Evolutionary conservation across 1,140 invertebrate species (phyloP), one percentile per base, ranked within the genome.

Genomic region (Camponotus vicinus): DNA sequence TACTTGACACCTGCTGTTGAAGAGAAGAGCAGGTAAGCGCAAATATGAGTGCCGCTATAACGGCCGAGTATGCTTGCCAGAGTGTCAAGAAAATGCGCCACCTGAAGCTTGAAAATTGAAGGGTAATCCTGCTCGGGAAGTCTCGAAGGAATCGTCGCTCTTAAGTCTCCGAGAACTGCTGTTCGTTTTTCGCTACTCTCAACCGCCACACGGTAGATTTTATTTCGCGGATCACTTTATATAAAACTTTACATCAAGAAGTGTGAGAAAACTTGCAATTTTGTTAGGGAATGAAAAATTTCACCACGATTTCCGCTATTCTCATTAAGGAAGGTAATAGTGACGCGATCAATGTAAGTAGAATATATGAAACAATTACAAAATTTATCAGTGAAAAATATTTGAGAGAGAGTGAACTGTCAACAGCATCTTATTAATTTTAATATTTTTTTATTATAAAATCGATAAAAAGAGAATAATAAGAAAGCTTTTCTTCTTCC

Each of bases 1-100:
- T 63, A 55, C 52, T 63, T 89, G 89, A 79, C 89, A 90, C 88
- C 88, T 90, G 89, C 79, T 21, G 21, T 21, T 21, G 21, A 21
- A 21, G 21, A 21, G 21, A 21, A 21, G 21, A 21, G 21, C 21
- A 21, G 21, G 63, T 34, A 61, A 42, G 34, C n/a, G 57, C 15
- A 49, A 67, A 49, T 37, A 21, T 70, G 11, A 85, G 82, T 78
- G 61, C 61, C 71, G 37, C 59, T 78, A 49, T 84, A 76, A 63
- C 73, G 15, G 32, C 27, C 73, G 45, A 85, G 63, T 59, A 76
- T 37, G 61, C 75, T 77, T 18, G 13, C 45, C 34, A 32, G 40
- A 83, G 57, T 64, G 84, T 89, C 70, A 77, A 82, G 77, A 83
- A 86, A 86, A 71, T 71, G 71, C 66, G 42, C 45, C 57, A 86